These are phyloP conservation scores for Cygnus atratus DNA, from an alignment of 2,113 vertebrate species.

Conservation along the genomic window DNA sequence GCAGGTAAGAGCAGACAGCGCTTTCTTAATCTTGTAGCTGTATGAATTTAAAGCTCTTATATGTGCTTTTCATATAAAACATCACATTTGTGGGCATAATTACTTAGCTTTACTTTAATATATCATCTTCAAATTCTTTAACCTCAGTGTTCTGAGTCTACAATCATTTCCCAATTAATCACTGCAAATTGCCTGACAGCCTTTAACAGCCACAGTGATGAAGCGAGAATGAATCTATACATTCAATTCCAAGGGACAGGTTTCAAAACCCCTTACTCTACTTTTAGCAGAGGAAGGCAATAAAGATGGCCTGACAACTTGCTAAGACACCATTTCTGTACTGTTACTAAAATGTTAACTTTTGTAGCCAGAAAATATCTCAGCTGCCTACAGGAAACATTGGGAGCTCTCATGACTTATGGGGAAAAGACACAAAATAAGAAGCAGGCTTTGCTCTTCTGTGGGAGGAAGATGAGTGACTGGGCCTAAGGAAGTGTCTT, in stretches of 20 bases:
- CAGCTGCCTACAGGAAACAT: not conserved
- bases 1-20: conserved; percentile 4
- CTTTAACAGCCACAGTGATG: conserved; percentile 63
- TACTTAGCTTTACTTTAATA: conserved; percentile 65
- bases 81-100: conserved; percentile 69
- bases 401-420: not conserved
- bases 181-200: conserved; percentile 71
- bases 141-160: conserved; percentile 61
- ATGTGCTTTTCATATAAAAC: conserved; percentile 61
- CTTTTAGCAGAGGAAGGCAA: conserved; percentile 49
- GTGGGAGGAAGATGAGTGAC: not conserved
- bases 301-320: conserved; percentile 44
- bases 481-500: not conserved
- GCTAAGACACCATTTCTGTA: conserved; percentile 33
- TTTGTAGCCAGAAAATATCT: conserved; percentile 12
- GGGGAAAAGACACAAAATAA: conserved; percentile 4
- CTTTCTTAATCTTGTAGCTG: conserved; percentile 1
- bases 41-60: conserved; percentile 10
- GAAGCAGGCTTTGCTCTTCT: not conserved
- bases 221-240: conserved; percentile 59
- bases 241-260: conserved; percentile 11
- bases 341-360: conserved; percentile 17
- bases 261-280: conserved; percentile 2
- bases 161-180: conserved; percentile 67
- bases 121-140: conserved; percentile 72